A percentile compares a stretch with the other conserved stretches of the same genome.
These are phyloP conservation scores for Platichthys stellatus DNA, from an alignment of 2,113 vertebrate genomes.

Conservation along the genomic window DNA sequence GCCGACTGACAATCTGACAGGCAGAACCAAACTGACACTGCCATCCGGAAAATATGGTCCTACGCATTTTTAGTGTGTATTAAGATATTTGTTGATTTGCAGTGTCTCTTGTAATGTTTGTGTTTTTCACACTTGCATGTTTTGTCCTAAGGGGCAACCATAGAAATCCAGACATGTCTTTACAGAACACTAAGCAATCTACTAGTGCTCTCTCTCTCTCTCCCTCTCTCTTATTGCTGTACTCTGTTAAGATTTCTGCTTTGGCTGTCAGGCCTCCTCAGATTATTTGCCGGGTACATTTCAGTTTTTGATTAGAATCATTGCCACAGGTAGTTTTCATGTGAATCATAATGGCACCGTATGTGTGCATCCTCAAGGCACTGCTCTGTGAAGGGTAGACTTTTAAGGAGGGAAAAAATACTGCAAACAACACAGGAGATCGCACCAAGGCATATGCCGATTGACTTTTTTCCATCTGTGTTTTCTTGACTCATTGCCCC, in stretches of 20 bases:
- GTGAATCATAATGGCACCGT: conserved; percentile 73
- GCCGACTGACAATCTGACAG: neutral
- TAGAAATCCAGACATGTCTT: conserved; percentile 21
- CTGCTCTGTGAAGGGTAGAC: conserved; percentile 56
- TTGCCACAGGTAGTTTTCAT: conserved; percentile 71
- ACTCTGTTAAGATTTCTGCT: conserved; percentile 56
- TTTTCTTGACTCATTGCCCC: conserved; percentile 70
- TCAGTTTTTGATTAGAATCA: conserved; percentile 74
- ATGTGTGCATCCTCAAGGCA: conserved; percentile 73
- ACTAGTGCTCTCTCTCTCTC: neutral
- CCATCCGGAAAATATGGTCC: neutral
- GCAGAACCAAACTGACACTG: neutral
- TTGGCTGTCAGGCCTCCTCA: conserved; percentile 46
- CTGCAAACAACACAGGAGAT: conserved; percentile 63
- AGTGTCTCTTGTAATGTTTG: conserved; percentile 24
- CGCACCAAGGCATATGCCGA: conserved; percentile 52
- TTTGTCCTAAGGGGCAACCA: conserved; percentile 35
- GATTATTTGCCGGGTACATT: conserved; percentile 62
- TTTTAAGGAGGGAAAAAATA: conserved; percentile 58
- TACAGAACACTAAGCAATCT: conserved; percentile 33
- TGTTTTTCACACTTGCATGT: conserved; percentile 21
- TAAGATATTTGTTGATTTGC: neutral
- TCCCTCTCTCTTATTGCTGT: conserved; percentile 27
- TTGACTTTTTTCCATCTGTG: conserved; percentile 66
- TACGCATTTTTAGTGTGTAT: neutral